These are phyloP conservation scores for Syngnathus typhle DNA, from an alignment of 2,113 vertebrate genomes.

Conservation along the genomic window DNA sequence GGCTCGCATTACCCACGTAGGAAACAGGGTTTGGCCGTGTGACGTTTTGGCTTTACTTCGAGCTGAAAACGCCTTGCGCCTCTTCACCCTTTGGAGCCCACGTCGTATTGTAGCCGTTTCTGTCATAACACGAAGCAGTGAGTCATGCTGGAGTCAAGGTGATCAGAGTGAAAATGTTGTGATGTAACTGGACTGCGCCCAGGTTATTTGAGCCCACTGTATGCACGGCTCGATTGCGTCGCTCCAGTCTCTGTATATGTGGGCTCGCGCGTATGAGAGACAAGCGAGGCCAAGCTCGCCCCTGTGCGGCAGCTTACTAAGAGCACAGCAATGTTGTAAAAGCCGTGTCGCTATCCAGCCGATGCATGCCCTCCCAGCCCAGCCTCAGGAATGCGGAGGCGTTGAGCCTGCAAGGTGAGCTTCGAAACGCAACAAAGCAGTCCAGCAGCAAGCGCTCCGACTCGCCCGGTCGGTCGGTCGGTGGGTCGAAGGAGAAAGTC, in stretches of 20 bases:
- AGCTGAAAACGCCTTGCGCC: neutral
- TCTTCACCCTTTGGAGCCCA: neutral
- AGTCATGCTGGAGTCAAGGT: constrained; percentile 14
- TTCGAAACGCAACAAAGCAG: constrained; percentile 5
- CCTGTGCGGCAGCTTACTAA: constrained; percentile 46
- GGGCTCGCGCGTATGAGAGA: constrained; percentile 22
- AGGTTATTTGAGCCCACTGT: constrained; percentile 9
- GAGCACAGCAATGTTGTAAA: constrained; percentile 50
- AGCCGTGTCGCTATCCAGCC: constrained; percentile 46
- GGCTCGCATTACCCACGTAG: no score
- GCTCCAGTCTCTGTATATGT: constrained; percentile 7
- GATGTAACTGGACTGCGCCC: constrained; percentile 31
- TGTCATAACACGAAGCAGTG: constrained; percentile 12
- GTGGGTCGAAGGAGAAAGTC: no score
- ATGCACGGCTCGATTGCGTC: constrained; percentile 24
- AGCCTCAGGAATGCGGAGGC: constrained; percentile 51
- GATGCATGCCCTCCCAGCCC: constrained; percentile 44
- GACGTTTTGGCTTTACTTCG: neutral
- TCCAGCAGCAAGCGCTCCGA: neutral
- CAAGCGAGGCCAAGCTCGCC: constrained; percentile 44
- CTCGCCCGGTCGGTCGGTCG: no score
- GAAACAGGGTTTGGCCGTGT: no score
- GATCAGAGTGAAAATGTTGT: constrained; percentile 39
- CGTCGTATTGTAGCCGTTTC: constrained; percentile 24
- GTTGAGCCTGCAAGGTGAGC: constrained; percentile 41